Conservation (phyloP, 2,888 invertebrate species). For the Xestobium rufovillosum region DNA sequence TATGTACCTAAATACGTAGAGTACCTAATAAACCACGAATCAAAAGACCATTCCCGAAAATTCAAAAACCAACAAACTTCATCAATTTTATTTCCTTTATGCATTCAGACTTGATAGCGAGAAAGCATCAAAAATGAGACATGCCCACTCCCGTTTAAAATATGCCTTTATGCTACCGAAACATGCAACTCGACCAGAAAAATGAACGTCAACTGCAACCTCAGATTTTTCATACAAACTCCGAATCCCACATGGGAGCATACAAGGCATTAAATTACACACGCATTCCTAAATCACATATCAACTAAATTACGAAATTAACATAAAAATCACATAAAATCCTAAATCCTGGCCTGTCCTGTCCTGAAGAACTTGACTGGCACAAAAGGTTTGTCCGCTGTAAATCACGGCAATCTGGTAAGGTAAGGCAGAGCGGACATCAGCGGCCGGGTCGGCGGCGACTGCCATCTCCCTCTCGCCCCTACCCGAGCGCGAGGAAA, state of each 20-base stretch:
- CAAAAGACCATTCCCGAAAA: too few species aligned
- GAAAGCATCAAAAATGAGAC: too few species aligned
- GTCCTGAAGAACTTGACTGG: slow-evolving; percentile 38
- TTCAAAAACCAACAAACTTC: too few species aligned
- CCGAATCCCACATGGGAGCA: background rate
- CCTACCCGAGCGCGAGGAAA: slow-evolving; percentile 7
- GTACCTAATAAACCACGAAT: too few species aligned
- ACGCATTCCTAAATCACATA: background rate
- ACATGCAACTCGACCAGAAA: too few species aligned
- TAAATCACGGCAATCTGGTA: slow-evolving; percentile 39
- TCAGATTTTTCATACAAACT: background rate
- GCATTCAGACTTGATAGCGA: too few species aligned
- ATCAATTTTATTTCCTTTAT: too few species aligned
- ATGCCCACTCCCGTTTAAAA: too few species aligned
- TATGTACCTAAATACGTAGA: too few species aligned
- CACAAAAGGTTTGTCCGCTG: slow-evolving; percentile 42
- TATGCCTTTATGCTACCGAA: too few species aligned
- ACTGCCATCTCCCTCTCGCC: slow-evolving; percentile 14
- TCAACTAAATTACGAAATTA: slow-evolving; percentile 37
- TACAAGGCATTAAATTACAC: slow-evolving; percentile 1
- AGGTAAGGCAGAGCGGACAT: slow-evolving; percentile 5
- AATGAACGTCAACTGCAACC: too few species aligned
- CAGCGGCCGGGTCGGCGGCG: slow-evolving; percentile 8
- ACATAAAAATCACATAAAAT: slow-evolving; percentile 45
- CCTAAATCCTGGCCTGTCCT: slow-evolving; percentile 37